Base-by-base conservation (phyloP, 2,797 vertebrate species). In the Atherinosoma microstoma region DNA sequence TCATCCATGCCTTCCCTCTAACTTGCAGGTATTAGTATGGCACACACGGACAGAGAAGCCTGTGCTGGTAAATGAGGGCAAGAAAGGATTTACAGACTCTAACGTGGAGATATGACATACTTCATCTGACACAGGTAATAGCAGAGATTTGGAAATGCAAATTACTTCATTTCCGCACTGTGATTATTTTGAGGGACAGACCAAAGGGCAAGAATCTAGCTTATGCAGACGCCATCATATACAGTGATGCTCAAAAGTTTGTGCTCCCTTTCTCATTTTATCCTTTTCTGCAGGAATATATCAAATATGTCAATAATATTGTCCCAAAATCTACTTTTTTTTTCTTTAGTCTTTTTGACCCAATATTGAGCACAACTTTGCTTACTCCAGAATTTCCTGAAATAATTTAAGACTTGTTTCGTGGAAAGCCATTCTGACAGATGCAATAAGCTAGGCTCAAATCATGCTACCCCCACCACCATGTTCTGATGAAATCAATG, bases 11-110 rank as follows among this genome's bases (percentile, higher is more conserved):
- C 6, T 67, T 64, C 59, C 32, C 82, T 53, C 53, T 64, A 42
- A 54, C 60, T 38, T 67, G 13, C 91, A 97, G 96, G 90, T 97
- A 80, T 94, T 97, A 89, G 97, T 97, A 64, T 97, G 97, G 96
- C 96, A 97, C 91, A 97, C 96, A 20, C 93, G 96, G 76, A 97
- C 96, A 3, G 95, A 97, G 89, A 95, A 93, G 72, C 97, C 97
- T 38, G 93, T 94, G 58, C 92, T 97, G 59, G 94, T 95, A 77
- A 96, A 97, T 18, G 96, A 97, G 93, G 96, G 96, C 82, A 96
- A 94, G 90, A 95, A 94, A 84, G 96, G 97, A 92, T 97, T 97
- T 91, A 96, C 95, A 64, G 95, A 97, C 84, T 88, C 91, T 63
- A 94, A 93, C 20, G 88, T 96, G 84, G 97, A 97, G 88, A 95